Evolutionary conservation across 1,140 invertebrate genomes (phyloP).

Genomic region (Euwallacea similis): DNA sequence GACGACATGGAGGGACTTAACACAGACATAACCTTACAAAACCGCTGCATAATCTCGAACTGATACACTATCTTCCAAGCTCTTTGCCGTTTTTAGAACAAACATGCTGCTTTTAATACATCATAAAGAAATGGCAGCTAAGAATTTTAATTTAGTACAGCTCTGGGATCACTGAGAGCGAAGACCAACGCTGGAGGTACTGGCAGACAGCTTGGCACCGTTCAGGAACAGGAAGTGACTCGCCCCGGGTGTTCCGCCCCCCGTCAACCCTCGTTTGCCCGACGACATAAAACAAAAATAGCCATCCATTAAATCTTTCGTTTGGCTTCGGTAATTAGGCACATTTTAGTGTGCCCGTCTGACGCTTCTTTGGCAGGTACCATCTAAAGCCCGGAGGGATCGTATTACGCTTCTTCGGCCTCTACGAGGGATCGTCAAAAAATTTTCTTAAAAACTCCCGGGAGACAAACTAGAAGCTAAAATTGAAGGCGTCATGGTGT

Average conservation of each 20-base stretch:
- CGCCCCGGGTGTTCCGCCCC: constrained; percentile 1
- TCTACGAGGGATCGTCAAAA: neutral
- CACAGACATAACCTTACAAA: too few species aligned
- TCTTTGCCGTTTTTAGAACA: too few species aligned
- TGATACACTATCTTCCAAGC: too few species aligned
- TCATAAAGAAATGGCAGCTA: too few species aligned
- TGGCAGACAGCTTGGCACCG: constrained; percentile 9
- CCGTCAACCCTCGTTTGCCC: neutral
- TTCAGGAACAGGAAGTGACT: neutral
- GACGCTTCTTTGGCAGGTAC: neutral
- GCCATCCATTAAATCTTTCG: constrained; percentile 10
- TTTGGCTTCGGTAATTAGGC: constrained; percentile 4
- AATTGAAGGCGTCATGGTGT: neutral
- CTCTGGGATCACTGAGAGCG: too few species aligned
- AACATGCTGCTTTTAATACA: too few species aligned
- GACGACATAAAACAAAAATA: constrained; percentile 7
- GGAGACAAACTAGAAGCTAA: neutral
- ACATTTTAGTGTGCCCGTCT: too few species aligned
- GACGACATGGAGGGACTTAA: too few species aligned
- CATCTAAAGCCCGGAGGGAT: neutral
- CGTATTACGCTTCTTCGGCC: neutral
- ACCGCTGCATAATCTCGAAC: too few species aligned
- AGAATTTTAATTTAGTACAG: too few species aligned
- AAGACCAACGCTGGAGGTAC: too few species aligned
- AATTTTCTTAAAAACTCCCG: neutral